Percentiles rank a stretch among this genome's conserved stretches.
Evolutionary conservation across 2,888 invertebrate species (phyloP).

Genomic region (Meandrusa payeni): DNA sequence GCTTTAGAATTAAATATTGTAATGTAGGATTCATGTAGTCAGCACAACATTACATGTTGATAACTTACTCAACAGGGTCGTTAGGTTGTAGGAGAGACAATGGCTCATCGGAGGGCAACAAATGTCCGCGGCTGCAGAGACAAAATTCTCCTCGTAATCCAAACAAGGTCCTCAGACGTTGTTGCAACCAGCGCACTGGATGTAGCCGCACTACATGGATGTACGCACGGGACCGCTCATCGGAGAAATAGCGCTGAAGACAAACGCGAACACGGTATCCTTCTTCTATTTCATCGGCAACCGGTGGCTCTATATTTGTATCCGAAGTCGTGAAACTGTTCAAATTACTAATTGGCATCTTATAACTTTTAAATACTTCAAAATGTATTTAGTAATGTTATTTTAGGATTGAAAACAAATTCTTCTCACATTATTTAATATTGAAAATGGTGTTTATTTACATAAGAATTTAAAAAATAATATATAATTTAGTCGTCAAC

Average conservation of each 20-base stretch:
- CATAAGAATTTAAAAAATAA: too few relatives aligned
- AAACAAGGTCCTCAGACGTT: conserved; percentile 46
- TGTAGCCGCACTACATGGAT: conserved; percentile 32
- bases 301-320: not conserved
- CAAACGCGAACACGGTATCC: conserved; percentile 47
- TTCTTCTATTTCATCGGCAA: conserved; percentile 5
- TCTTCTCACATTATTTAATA: too few relatives aligned
- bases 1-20: too few relatives aligned
- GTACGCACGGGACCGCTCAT: conserved; percentile 42
- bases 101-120: conserved; percentile 57
- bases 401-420: too few relatives aligned
- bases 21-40: too few relatives aligned
- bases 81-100: conserved; percentile 47
- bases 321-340: too few relatives aligned
- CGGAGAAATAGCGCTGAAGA: conserved; percentile 44
- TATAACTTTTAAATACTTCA: too few relatives aligned
- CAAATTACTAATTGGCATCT: too few relatives aligned
- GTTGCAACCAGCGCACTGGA: conserved; percentile 47
- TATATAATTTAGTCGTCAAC: too few relatives aligned
- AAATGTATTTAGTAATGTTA: too few relatives aligned
- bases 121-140: conserved; percentile 41
- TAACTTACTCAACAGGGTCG: conserved; percentile 49
- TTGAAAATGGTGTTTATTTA: too few relatives aligned
- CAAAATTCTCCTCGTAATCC: conserved; percentile 34
- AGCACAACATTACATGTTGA: not conserved